These are phyloP conservation scores for Megastigmus dorsalis DNA, from an alignment of 2,888 invertebrate genomes.

Conservation along the genomic window DNA sequence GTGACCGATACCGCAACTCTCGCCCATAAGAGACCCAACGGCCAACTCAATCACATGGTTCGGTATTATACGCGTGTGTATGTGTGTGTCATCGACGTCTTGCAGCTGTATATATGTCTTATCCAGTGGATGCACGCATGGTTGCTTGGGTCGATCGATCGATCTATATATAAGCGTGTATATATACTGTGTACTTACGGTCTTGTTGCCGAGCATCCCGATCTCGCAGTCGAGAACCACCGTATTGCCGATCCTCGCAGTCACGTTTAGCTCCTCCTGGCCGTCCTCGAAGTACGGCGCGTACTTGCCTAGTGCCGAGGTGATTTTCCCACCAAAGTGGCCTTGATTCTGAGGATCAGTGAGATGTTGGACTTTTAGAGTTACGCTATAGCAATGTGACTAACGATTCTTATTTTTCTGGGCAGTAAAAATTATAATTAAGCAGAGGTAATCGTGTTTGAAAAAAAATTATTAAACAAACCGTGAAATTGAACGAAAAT, in stretches of 20 bases:
- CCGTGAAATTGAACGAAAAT: background rate
- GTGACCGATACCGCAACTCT: background rate
- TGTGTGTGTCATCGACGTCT: too few species aligned
- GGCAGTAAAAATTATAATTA: too few species aligned
- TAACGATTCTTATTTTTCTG: too few species aligned
- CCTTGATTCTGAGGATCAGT: conserved; percentile 44
- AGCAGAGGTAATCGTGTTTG: too few species aligned
- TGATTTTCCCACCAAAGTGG: conserved; percentile 61
- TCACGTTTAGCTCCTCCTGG: conserved; percentile 76
- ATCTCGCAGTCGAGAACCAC: conserved; percentile 79
- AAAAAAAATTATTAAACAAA: too few species aligned
- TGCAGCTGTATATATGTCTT: background rate
- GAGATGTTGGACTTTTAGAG: too few species aligned
- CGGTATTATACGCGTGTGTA: too few species aligned
- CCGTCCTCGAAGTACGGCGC: conserved; percentile 80
- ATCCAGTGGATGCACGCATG: conserved; percentile 8
- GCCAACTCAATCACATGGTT: conserved; percentile 17
- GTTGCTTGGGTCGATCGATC: too few species aligned
- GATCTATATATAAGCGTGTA: too few species aligned
- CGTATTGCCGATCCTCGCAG: conserved; percentile 78
- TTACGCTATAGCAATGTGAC: too few species aligned
- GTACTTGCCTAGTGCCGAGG: conserved; percentile 71
- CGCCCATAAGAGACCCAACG: background rate
- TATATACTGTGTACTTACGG: conserved; percentile 76
- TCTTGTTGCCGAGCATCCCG: conserved; percentile 78